Evolutionary conservation across 1,140 invertebrate genomes (phyloP).

Genomic region (Zeugodacus cucurbitae): DNA sequence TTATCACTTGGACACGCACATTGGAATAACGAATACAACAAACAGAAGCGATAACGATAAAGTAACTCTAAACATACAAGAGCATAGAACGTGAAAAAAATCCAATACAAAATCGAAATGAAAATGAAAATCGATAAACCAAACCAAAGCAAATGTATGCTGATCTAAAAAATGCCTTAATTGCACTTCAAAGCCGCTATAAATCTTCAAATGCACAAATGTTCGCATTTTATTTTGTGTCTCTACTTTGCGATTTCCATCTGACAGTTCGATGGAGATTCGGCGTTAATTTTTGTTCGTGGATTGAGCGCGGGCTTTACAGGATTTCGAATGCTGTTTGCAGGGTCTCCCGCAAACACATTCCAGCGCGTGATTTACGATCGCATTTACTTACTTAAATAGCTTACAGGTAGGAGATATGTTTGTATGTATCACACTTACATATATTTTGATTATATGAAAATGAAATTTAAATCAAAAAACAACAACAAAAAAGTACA

Average conservation of each 20-base stretch:
- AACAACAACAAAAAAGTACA: constrained; percentile 39
- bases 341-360: neutral
- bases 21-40: neutral
- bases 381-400: neutral
- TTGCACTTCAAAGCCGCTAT: neutral
- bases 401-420: constrained; percentile 10
- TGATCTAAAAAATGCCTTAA: neutral
- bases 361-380: neutral
- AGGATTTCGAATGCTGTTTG: neutral
- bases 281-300: too few relatives aligned
- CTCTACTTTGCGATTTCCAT: neutral
- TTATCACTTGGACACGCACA: constrained; percentile 17
- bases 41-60: neutral
- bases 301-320: neutral
- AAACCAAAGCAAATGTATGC: neutral
- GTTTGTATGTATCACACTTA: neutral
- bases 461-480: neutral
- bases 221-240: neutral
- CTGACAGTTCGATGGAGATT: too few relatives aligned
- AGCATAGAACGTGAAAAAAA: neutral
- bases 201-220: neutral
- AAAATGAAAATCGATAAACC: neutral
- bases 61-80: neutral
- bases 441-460: neutral
- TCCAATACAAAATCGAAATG: too few relatives aligned